Evolutionary conservation across 2,888 invertebrate species (phyloP), one percentile per base, ranked within the genome.

Genomic region (Fabriciana adippe): DNA sequence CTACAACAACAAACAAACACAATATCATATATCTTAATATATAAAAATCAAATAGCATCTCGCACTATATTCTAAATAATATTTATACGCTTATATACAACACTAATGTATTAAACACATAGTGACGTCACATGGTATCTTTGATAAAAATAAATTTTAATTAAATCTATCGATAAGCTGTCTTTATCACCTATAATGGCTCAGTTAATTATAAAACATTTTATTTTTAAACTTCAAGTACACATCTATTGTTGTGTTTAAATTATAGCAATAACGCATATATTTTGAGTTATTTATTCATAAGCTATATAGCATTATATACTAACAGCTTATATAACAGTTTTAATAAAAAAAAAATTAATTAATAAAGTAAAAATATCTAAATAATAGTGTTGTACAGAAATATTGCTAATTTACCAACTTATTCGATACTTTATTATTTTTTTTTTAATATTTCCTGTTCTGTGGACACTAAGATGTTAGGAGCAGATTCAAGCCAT

Each of bases 101-200:
- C 55, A 61, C 61, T 62, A 61, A 65, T 51, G 35, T 57, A 21
- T 57, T 62, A 68, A 67, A 70, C 68, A 64, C 55, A 65, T 63
- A 70, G 48, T 64, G 64, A 71, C 57, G 57, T 57, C 69, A 71
- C 66, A 66, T 64, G n/a, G n/a, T 26, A 45, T 53, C 55, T 48
- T 60, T 51, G 64, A 41, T 67, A 67, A 61, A 70, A 70, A 64
- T 64, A 71, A 41, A 41, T 11, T 65, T 63, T 70, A 62, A 67
- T 65, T 69, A 67, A 64, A 64, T 70, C 64, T 68, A 73, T 71
- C 69, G 64, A 69, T 64, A 54, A 66, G 51, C 56, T 48, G 56
- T 70, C 64, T 21, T 70, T 65, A 66, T 66, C 72, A 70, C 72
- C 66, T 66, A 60, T 70, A 67, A 68, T 68, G 71, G 64, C 70